Percentiles rank a stretch among this genome's conserved stretches.
These are phyloP conservation scores for Eupeodes latifasciatus DNA, from an alignment of 2,888 invertebrate genomes.

Conservation along the genomic window DNA sequence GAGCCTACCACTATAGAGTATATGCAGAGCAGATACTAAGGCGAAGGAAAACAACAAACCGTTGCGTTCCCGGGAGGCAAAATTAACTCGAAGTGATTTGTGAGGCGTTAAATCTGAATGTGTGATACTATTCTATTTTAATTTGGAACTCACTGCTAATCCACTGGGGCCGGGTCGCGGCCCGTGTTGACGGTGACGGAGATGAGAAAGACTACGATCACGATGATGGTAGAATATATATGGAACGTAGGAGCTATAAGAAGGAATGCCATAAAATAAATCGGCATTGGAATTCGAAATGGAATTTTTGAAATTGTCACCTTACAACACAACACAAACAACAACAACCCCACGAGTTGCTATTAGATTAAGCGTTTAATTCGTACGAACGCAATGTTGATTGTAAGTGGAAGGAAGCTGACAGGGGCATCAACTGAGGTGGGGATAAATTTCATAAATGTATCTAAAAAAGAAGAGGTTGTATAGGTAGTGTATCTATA, in stretches of 20 bases:
- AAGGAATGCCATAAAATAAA: conserved; percentile 60
- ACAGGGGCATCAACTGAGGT: too few species aligned
- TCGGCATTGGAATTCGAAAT: conserved; percentile 67
- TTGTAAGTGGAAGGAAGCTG: neutral
- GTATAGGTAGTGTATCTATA: too few species aligned
- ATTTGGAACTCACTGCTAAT: conserved; percentile 68
- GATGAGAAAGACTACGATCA: neutral
- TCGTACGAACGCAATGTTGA: neutral
- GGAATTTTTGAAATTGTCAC: conserved; percentile 74
- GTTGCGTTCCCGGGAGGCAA: conserved; percentile 22
- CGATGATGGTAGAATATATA: neutral
- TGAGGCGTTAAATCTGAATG: conserved; percentile 71
- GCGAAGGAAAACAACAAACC: conserved; percentile 30
- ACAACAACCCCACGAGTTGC: neutral
- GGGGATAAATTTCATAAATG: conserved; percentile 17
- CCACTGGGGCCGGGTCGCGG: conserved; percentile 54
- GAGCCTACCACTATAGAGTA: too few species aligned
- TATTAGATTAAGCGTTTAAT: conserved; percentile 5
- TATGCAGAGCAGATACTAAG: too few species aligned
- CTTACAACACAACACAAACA: conserved; percentile 44
- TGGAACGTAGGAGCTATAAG: neutral
- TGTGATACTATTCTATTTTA: conserved; percentile 63
- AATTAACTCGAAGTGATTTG: conserved; percentile 73
- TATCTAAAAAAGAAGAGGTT: conserved; percentile 22
- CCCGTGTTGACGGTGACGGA: neutral